A percentile compares a stretch with the other conserved stretches of the same genome.
Evolutionary conservation across 1,140 invertebrate species (phyloP).

Genomic region (Stegodyphus mimosarum): DNA sequence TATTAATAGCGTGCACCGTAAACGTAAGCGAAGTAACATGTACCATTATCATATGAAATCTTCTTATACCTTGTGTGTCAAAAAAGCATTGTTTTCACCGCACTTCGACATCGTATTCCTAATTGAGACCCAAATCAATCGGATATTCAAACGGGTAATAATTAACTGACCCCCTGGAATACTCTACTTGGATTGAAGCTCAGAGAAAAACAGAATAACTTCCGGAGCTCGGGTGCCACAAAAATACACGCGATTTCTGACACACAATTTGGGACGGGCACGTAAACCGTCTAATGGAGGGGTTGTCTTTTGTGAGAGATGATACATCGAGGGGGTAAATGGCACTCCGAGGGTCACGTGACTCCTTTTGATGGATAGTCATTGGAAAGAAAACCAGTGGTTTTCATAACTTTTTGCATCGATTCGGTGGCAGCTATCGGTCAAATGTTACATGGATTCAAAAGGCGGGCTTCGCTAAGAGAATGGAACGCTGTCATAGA

Average conservation of each 20-base stretch:
- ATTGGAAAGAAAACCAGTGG: not conserved
- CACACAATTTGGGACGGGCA: constrained; percentile 16
- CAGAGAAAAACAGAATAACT: not conserved
- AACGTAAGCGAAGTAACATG: too few species aligned
- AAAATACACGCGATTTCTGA: constrained; percentile 12
- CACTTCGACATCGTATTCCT: too few species aligned
- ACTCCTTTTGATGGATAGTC: constrained; percentile 18
- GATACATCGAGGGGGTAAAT: constrained; percentile 24
- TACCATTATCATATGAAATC: too few species aligned
- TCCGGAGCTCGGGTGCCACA: not conserved
- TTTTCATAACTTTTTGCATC: not conserved
- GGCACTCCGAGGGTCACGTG: not conserved
- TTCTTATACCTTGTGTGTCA: too few species aligned
- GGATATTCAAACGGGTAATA: not conserved
- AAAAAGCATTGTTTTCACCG: too few species aligned
- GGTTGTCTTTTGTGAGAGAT: constrained; percentile 26
- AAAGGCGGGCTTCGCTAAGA: too few species aligned
- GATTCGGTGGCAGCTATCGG: not conserved
- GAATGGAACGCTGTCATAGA: too few species aligned
- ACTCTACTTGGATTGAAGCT: not conserved
- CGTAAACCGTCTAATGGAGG: constrained; percentile 28
- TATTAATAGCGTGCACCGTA: too few species aligned
- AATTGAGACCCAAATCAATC: too few species aligned
- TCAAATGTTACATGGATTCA: not conserved
- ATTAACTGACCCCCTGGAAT: not conserved